phyloP scores from a whole-genome alignment of 2,797 vertebrate genomes.

The Eidolon dupreanum region DNA sequence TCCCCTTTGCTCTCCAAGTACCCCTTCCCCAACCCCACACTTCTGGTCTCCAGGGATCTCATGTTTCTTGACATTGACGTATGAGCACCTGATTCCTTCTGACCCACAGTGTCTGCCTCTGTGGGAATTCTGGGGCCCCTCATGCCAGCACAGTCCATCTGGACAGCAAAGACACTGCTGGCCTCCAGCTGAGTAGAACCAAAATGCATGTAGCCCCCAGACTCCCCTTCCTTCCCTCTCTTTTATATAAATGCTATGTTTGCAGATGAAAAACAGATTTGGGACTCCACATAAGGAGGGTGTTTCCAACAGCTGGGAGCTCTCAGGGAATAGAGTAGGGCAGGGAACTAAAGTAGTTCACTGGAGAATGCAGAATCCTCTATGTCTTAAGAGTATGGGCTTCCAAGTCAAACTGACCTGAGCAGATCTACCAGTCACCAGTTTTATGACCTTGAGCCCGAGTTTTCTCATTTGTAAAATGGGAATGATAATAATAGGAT shows the following conservation, averaged over 20 bases:
- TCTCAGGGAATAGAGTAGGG: neutral
- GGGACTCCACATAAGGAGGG: neutral
- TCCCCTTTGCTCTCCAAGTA: neutral
- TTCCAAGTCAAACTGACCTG: neutral
- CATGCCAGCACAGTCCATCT: neutral
- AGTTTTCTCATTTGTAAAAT: neutral
- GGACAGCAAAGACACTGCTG: neutral
- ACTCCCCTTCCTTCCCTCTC: neutral
- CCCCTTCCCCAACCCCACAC: neutral
- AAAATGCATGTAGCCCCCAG: neutral
- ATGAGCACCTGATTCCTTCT: neutral
- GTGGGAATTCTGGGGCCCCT: neutral
- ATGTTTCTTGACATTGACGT: neutral
- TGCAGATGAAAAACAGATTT: neutral
- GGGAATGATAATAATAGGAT: neutral
- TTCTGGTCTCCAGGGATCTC: neutral
- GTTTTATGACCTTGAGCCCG: neutral
- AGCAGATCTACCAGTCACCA: neutral
- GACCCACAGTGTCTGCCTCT: neutral
- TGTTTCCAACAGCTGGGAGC: neutral
- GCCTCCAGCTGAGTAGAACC: neutral
- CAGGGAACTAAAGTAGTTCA: neutral
- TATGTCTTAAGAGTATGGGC: neutral
- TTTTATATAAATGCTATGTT: neutral
- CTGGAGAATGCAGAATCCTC: neutral